Evolutionary conservation across 92 coral and sea anemone genomes (phyloP), one percentile per base, ranked within the genome.

Genomic region (Porites evermanni): DNA sequence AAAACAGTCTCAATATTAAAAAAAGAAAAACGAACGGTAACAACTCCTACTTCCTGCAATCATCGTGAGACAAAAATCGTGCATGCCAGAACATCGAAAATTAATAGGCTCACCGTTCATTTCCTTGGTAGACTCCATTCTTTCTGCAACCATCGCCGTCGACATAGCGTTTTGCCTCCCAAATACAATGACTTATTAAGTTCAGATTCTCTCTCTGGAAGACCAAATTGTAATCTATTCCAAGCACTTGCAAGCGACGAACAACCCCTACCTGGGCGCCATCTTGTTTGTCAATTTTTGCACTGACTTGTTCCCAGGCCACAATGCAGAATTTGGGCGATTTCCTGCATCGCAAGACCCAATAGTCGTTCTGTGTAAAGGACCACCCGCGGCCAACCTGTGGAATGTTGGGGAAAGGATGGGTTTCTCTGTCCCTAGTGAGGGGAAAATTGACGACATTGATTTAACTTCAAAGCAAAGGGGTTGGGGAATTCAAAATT

Each of bases 51-150:
- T 64, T 12, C 63, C 61, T 73, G 78, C 17, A 72, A 29, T 6
- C 18, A 8, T 38, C 3, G 52, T 14, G 18, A 38, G 47, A 38
- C 47, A 38, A 38, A 38, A 38, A 21, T 38, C 2, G 2, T 24
- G 44, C 12, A 47, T 29, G 17, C 61, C 72, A 38, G 47, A 38
- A 38, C 47, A 38, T 38, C 47, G 47, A 50, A 64, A 78, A 64
- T 19, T 78, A 60, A 29, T 24, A 8, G 2, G 4, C 75, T 80
- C 56, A 80, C 84, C 84, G 75, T 80, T 80, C 84, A 80, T 54
- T 56, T 53, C 64, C 29, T 56, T 75, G 66, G 47, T 59, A 14
- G 79, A 75, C 29, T 75, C 75, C 24, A 51, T 80, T 64, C 67
- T 23, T 10, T 80, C 84, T 68, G 60, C 19, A 68, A 53, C 75